These are phyloP conservation scores for Ophiothrix spiculata DNA, from an alignment of 35 echinoderm and acorn worm species.

Conservation along the genomic window DNA sequence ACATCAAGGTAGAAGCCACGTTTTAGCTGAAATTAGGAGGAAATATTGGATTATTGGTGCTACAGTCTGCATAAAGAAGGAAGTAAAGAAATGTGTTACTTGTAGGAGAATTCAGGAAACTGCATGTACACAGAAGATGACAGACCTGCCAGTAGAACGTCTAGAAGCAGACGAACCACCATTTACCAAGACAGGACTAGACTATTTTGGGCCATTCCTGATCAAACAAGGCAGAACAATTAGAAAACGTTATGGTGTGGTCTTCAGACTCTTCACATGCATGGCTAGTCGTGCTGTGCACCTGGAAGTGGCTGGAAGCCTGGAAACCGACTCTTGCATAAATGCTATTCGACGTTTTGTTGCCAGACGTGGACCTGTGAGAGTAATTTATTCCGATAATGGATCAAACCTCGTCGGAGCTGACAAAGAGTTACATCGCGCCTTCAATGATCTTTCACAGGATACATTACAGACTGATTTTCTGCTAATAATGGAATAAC, in stretches of 20 bases:
- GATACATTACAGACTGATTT: constrained; percentile 24
- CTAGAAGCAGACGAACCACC: constrained; percentile 41
- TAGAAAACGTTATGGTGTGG: constrained; percentile 58
- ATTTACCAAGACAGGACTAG: constrained; percentile 46
- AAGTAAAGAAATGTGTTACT: constrained; percentile 25
- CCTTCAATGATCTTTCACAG: constrained; percentile 29
- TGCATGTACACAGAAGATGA: constrained; percentile 51
- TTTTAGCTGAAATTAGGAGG: constrained; percentile 6
- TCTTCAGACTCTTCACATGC: constrained; percentile 54
- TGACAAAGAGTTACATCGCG: constrained; percentile 19
- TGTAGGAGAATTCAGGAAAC: constrained; percentile 28
- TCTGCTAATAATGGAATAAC: constrained; percentile 21
- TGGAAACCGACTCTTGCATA: constrained; percentile 48
- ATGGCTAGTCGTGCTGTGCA: constrained; percentile 41
- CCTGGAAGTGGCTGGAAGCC: constrained; percentile 33
- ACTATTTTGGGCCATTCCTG: constrained; percentile 58
- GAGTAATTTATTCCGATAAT: constrained; percentile 34
- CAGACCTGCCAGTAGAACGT: constrained; percentile 50
- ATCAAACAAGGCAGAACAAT: constrained; percentile 36
- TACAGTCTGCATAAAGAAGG: neutral
- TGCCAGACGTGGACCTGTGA: constrained; percentile 1
- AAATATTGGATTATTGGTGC: constrained; percentile 49
- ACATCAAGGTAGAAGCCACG: constrained; percentile 32
- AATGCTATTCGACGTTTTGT: constrained; percentile 42
- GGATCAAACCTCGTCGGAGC: constrained; percentile 50